Evolutionary conservation across 1,140 invertebrate species (phyloP).

Genomic region (Heliconius melpomene): DNA sequence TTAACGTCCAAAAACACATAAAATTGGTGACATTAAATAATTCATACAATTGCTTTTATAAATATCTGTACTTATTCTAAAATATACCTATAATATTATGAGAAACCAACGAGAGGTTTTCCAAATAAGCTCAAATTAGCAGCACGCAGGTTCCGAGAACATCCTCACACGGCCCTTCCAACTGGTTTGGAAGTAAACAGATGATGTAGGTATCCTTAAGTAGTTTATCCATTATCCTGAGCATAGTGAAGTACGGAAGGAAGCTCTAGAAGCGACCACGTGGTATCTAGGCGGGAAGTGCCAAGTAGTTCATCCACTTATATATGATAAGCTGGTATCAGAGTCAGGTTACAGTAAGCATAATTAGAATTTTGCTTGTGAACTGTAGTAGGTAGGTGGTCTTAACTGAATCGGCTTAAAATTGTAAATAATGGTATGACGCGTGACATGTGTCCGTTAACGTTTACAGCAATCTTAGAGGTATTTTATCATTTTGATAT

Average conservation of each 20-base stretch:
- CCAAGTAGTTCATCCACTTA: slow-evolving; percentile 59
- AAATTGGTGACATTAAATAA: slow-evolving; percentile 12
- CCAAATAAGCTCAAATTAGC: slow-evolving; percentile 37
- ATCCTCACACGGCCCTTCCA: slow-evolving; percentile 39
- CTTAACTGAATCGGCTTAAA: slow-evolving; percentile 39
- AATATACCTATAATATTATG: slow-evolving; percentile 17
- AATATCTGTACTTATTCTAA: background rate
- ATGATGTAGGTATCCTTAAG: slow-evolving; percentile 56
- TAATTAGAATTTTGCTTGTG: slow-evolving; percentile 46
- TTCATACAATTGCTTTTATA: slow-evolving; percentile 12
- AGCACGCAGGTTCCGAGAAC: slow-evolving; percentile 47
- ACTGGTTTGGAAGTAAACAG: slow-evolving; percentile 55
- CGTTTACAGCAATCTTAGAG: slow-evolving; percentile 1
- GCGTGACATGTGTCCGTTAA: slow-evolving; percentile 21
- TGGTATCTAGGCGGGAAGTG: slow-evolving; percentile 73
- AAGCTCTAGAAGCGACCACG: slow-evolving; percentile 66
- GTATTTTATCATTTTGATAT: slow-evolving; percentile 15
- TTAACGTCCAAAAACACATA: slow-evolving; percentile 10
- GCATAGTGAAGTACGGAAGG: slow-evolving; percentile 59
- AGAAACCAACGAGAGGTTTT: slow-evolving; percentile 21
- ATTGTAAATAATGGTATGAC: slow-evolving; percentile 31
- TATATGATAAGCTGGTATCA: slow-evolving; percentile 62
- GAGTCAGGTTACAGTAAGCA: slow-evolving; percentile 37
- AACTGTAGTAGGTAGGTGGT: slow-evolving; percentile 45
- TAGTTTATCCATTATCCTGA: slow-evolving; percentile 60